phyloP scores from a whole-genome alignment of 2,888 invertebrate species.

The Tricholauxania praeusta region DNA sequence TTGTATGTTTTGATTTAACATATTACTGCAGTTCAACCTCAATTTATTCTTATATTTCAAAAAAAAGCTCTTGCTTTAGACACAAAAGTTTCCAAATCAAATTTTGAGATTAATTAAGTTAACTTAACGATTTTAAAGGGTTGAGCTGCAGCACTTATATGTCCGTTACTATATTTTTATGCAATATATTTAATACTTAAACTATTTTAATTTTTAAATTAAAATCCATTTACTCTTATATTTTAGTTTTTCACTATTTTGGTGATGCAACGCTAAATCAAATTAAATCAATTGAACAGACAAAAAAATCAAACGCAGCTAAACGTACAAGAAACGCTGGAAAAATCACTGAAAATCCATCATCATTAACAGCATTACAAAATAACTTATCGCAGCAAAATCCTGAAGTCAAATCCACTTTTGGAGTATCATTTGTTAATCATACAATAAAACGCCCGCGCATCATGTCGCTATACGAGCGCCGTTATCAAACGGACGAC shows the following conservation, averaged over 20 bases:
- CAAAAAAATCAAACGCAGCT: not conserved
- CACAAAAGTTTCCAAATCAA: too few species aligned
- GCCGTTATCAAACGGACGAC: conserved; percentile 61
- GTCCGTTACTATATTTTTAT: too few species aligned
- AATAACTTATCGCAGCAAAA: not conserved
- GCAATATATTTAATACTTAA: too few species aligned
- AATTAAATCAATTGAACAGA: conserved; percentile 38
- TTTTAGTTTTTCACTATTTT: conserved; percentile 39
- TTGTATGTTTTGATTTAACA: too few species aligned
- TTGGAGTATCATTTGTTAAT: not conserved
- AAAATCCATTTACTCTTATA: not conserved
- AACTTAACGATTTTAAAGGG: too few species aligned
- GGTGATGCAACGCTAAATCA: conserved; percentile 44
- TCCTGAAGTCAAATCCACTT: not conserved
- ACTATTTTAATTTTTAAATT: too few species aligned
- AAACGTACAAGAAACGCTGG: conserved; percentile 1
- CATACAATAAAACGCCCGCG: conserved; percentile 46
- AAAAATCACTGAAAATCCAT: not conserved
- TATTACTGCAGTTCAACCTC: too few species aligned
- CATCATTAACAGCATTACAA: not conserved
- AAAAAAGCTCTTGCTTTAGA: too few species aligned
- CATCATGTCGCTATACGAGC: conserved; percentile 65
- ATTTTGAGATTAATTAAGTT: too few species aligned
- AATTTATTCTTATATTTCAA: too few species aligned
- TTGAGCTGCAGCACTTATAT: too few species aligned